phyloP scores from a whole-genome alignment of 2,888 invertebrate genomes.

The Aporophyla nigra region DNA sequence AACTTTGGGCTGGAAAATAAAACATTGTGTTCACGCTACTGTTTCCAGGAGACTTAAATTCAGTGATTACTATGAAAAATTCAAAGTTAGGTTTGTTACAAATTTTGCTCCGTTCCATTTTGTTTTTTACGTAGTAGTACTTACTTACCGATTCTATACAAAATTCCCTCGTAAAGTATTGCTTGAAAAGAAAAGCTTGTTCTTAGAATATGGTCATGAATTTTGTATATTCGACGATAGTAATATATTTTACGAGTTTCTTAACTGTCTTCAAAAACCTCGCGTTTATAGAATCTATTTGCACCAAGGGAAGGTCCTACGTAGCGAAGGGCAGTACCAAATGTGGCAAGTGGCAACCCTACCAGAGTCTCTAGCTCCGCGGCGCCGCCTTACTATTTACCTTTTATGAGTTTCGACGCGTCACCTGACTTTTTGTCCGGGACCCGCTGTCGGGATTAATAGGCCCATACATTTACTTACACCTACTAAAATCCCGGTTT shows the following conservation, averaged over 20 bases:
- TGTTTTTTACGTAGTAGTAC: neutral
- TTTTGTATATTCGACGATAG: neutral
- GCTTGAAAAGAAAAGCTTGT: neutral
- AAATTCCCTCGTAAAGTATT: neutral
- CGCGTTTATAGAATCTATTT: neutral
- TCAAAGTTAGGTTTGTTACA: constrained; percentile 1
- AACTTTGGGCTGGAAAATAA: neutral
- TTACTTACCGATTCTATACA: neutral
- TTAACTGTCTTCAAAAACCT: neutral
- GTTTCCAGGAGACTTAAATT: neutral
- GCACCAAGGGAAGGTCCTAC: neutral
- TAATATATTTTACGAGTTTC: neutral
- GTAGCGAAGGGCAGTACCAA: no score
- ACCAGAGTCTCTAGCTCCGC: neutral
- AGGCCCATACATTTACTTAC: constrained; percentile 50
- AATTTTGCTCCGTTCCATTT: neutral
- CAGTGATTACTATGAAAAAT: constrained; percentile 8
- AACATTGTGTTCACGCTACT: neutral
- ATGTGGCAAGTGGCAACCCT: neutral
- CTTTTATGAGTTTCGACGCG: constrained; percentile 66
- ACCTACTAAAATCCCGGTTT: constrained; percentile 34
- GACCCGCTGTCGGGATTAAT: constrained; percentile 33
- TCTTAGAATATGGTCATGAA: neutral
- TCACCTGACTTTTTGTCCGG: constrained; percentile 52
- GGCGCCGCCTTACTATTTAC: constrained; percentile 42